Evolutionary conservation across 2,797 vertebrate species (phyloP).

Genomic region (Dermochelys coriacea): DNA sequence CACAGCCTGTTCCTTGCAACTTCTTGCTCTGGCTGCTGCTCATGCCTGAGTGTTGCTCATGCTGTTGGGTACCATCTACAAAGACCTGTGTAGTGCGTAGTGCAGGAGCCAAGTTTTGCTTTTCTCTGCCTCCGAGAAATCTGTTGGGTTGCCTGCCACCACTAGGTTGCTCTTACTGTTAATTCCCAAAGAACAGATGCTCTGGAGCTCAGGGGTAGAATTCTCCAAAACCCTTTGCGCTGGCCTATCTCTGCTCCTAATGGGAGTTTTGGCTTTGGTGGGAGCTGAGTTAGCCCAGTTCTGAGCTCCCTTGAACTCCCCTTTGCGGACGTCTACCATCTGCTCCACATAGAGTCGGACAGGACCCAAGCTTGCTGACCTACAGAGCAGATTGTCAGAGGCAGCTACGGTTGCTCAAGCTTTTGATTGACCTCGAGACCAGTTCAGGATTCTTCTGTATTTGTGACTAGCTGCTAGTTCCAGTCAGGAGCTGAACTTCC

Average conservation of each 20-base stretch:
- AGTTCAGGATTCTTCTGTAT: neutral
- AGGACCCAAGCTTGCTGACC: neutral
- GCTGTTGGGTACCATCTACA: neutral
- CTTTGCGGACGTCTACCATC: neutral
- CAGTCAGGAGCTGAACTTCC: neutral
- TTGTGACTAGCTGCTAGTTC: neutral
- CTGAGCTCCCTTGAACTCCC: neutral
- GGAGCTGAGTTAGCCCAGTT: neutral
- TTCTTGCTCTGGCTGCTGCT: slow-evolving; percentile 53
- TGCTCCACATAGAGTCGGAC: neutral
- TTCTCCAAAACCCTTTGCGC: neutral
- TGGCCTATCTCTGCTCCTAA: neutral
- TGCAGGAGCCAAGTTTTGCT: neutral
- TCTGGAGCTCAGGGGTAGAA: neutral
- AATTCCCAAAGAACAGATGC: neutral
- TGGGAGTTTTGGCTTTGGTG: neutral
- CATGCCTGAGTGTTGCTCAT: neutral
- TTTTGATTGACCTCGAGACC: neutral
- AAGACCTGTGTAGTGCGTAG: neutral
- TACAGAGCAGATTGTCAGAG: neutral
- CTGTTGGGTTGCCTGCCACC: neutral
- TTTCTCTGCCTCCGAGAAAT: slow-evolving; percentile 14
- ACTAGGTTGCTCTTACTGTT: neutral
- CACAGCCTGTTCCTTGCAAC: slow-evolving; percentile 55
- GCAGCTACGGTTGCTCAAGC: rapidly evolving